phyloP scores from a whole-genome alignment of 2,888 invertebrate genomes.

The Hydraecia micacea region DNA sequence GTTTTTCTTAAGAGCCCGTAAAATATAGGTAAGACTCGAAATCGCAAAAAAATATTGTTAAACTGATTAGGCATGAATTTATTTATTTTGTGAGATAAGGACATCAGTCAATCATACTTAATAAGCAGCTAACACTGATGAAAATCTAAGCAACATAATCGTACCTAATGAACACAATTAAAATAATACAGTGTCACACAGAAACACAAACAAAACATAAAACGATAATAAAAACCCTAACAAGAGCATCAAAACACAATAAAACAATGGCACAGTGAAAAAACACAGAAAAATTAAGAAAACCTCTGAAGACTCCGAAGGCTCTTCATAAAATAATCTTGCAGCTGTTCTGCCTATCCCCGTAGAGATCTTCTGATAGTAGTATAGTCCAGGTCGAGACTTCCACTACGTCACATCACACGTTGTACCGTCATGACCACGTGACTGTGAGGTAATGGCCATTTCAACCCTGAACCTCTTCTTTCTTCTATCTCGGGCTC shows the following conservation, averaged over 20 bases:
- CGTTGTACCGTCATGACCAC: conserved; percentile 88
- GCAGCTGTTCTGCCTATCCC: neutral
- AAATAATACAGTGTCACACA: neutral
- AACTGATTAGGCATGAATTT: neutral
- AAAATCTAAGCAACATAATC: neutral
- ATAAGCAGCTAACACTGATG: neutral
- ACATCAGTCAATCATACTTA: neutral
- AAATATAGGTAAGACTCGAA: no score
- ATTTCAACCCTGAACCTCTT: conserved; percentile 86
- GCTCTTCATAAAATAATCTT: neutral
- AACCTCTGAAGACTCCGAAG: neutral
- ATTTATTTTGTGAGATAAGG: neutral
- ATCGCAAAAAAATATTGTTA: conserved; percentile 8
- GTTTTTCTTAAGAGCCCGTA: neutral
- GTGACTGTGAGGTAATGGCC: conserved; percentile 90
- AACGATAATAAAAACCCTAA: neutral
- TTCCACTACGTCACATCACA: conserved; percentile 90
- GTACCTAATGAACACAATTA: neutral
- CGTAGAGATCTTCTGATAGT: conserved; percentile 20
- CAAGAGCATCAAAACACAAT: neutral
- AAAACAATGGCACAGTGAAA: neutral
- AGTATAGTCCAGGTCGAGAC: conserved; percentile 83
- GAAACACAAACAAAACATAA: neutral
- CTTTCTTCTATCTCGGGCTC: conserved; percentile 63
- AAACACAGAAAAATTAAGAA: neutral